Percentiles rank a stretch among this genome's conserved stretches.
phyloP scores from a whole-genome alignment of 2,888 invertebrate genomes.

The Aplocera efformata region DNA sequence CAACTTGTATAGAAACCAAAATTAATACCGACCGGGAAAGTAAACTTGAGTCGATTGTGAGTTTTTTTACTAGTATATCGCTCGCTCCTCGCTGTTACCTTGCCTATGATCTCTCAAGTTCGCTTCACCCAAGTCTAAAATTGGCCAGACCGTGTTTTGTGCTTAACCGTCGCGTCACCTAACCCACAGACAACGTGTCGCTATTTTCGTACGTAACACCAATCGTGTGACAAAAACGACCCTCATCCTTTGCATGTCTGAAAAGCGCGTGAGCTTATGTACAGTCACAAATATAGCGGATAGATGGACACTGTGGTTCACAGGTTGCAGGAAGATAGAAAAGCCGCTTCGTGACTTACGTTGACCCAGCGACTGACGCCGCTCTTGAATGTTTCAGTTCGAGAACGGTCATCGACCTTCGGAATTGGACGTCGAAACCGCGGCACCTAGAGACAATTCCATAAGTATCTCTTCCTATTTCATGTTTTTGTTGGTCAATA shows the following conservation, averaged over 20 bases:
- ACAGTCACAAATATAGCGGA: constrained; percentile 32
- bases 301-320: constrained; percentile 20
- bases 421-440: constrained; percentile 18
- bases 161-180: constrained; percentile 5
- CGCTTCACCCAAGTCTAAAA: background rate
- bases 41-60: constrained; percentile 2
- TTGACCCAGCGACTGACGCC: constrained; percentile 30
- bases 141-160: constrained; percentile 2
- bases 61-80: no score
- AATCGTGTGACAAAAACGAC: constrained; percentile 12
- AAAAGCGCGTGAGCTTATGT: constrained; percentile 34
- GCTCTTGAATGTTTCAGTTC: constrained; percentile 20
- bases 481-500: no score
- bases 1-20: background rate
- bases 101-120: background rate
- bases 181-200: constrained; percentile 6
- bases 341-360: constrained; percentile 27
- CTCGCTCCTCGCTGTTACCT: no score
- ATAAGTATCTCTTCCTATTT: constrained; percentile 15
- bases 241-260: constrained; percentile 23
- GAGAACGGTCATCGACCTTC: constrained; percentile 19
- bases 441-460: constrained; percentile 30
- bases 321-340: constrained; percentile 14
- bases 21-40: background rate
- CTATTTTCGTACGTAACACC: constrained; percentile 8